phyloP scores from a whole-genome alignment of 2,888 invertebrate genomes.

The Thelaira solivaga region DNA sequence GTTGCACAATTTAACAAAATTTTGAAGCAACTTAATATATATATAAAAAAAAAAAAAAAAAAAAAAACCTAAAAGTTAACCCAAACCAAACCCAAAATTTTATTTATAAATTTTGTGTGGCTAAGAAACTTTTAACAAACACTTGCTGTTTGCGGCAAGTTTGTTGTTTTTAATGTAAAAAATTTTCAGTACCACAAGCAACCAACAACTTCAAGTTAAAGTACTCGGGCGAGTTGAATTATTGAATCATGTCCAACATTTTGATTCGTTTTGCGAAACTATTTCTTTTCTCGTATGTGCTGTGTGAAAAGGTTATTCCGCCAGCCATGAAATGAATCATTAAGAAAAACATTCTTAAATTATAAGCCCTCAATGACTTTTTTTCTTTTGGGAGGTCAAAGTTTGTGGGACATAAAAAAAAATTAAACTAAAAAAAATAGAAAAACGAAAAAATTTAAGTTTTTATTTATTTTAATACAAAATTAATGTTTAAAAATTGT shows the following conservation, averaged over 20 bases:
- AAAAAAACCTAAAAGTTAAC: not conserved
- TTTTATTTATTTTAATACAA: no score
- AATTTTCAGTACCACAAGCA: conserved; percentile 19
- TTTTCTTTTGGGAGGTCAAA: no score
- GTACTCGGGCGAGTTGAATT: conserved; percentile 21
- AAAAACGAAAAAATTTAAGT: no score
- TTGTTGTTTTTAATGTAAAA: not conserved
- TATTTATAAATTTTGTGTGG: conserved; percentile 22
- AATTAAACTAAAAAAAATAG: no score
- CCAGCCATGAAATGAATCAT: no score
- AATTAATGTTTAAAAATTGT: no score
- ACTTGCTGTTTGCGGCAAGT: conserved; percentile 7
- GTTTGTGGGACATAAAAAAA: conserved; percentile 3
- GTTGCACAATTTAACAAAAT: not conserved
- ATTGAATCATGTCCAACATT: not conserved
- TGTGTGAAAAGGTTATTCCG: conserved; percentile 42
- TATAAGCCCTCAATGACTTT: not conserved
- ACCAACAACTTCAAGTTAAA: no score
- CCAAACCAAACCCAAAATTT: conserved; percentile 55
- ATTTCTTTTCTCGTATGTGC: no score
- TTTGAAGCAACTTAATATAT: no score
- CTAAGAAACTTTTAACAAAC: not conserved
- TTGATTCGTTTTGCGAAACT: not conserved
- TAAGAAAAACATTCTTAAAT: conserved; percentile 11
- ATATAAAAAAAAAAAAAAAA: no score